Evolutionary conservation across 2,113 vertebrate genomes (phyloP).

Genomic region (Pagrus major): DNA sequence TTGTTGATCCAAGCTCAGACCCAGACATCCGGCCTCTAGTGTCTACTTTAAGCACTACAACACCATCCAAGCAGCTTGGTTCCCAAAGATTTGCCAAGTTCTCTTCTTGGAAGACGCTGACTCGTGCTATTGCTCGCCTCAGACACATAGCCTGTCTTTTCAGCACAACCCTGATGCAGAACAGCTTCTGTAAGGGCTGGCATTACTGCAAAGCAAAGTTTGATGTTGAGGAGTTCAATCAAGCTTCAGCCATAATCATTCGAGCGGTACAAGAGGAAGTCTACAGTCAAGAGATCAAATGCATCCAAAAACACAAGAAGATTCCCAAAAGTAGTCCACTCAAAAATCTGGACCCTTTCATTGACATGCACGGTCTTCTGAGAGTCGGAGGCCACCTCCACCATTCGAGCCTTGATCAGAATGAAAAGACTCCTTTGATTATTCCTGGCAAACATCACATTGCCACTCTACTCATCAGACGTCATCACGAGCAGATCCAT

Average conservation of each 20-base stretch:
- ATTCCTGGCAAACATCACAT: constrained; percentile 34
- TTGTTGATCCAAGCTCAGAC: constrained; percentile 38
- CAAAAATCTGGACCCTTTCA: constrained; percentile 3
- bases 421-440: constrained; percentile 19
- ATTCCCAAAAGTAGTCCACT: constrained; percentile 31
- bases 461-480: constrained; percentile 25
- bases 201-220: constrained; percentile 27
- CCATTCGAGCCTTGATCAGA: background rate
- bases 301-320: constrained; percentile 7
- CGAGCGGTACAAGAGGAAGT: constrained; percentile 15
- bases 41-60: constrained; percentile 19
- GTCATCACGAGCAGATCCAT: constrained; percentile 30
- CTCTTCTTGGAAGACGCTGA: constrained; percentile 37
- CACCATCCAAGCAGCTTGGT: background rate
- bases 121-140: constrained; percentile 5
- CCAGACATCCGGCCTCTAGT: constrained; percentile 14
- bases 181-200: constrained; percentile 18
- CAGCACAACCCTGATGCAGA: background rate
- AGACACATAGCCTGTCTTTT: constrained; percentile 23
- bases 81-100: constrained; percentile 24
- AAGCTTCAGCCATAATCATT: constrained; percentile 25
- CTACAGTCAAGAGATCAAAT: constrained; percentile 5
- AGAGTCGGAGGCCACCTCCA: constrained; percentile 1
- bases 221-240: background rate
- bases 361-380: background rate